Evolutionary conservation across 2,797 vertebrate species (phyloP), one percentile per base, ranked within the genome.

Genomic region (Acanthurus tractus): DNA sequence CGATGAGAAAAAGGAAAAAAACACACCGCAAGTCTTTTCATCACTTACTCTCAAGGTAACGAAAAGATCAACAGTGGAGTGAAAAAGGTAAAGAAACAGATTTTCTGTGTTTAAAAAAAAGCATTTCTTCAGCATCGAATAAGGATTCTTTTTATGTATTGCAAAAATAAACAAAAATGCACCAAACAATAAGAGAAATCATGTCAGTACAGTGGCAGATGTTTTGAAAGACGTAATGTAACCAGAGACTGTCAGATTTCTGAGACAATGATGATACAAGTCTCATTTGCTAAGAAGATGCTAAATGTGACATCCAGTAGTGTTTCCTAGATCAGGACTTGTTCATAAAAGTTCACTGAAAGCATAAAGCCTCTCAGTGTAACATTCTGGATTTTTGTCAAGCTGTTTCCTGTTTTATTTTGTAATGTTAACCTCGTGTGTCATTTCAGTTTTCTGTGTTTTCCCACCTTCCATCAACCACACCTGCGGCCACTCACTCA

Each of bases 101-200:
- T 77, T 80, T 64, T 52, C 17, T 63, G 14, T 54, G 25, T 81
- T 40, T 81, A 29, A 84, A 83, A 87, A 87, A 58, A 42, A 78
- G 49, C 82, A 71, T 69, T 15, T 72, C 25, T 54, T 58, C 54
- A 56, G 69, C 13, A 46, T 63, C 54, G 58, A 48, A 65, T 63
- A 68, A 55, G 62, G 59, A 78, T 69, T 76, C 49, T 8, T 63
- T 57, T 53, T 13, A 66, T 54, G 73, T 68, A 71, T 42, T 48
- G 65, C 57, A 83, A 65, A 63, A 74, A 70, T 3, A 52, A 67
- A 61, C 81, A 65, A 63, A 74, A 72, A 3, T 61, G 48, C 42
- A 55, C 17, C 46, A 67, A 20, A 53, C 0, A 0, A 67, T 42
- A 22, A 67, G 25, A 74, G 59, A 62, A 68, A 75, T 76, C 56